These are phyloP conservation scores for Scaptomyza flava DNA, from an alignment of 2,888 invertebrate genomes.

Conservation along the genomic window DNA sequence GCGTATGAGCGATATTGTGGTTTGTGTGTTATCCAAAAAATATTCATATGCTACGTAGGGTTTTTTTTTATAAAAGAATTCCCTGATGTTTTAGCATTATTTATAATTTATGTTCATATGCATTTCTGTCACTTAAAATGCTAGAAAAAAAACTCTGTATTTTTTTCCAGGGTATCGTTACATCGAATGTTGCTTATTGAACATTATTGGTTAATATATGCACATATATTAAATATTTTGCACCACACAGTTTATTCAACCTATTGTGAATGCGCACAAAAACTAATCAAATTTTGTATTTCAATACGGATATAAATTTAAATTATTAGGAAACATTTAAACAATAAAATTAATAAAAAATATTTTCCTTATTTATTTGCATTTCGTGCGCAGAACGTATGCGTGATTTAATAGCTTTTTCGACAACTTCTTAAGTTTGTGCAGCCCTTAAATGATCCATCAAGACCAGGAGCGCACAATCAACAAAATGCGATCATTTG, in stretches of 20 bases:
- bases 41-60: neutral
- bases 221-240: no score
- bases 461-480: neutral
- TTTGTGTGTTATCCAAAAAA: neutral
- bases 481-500: slow-evolving; percentile 4
- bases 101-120: no score
- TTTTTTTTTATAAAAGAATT: no score
- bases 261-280: no score
- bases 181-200: neutral
- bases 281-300: no score
- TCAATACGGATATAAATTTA: no score
- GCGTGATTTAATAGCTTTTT: neutral
- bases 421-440: slow-evolving; percentile 2
- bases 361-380: neutral
- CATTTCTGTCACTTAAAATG: no score
- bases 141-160: neutral
- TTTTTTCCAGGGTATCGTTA: no score
- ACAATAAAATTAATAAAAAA: no score
- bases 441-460: slow-evolving; percentile 11
- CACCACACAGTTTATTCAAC: no score
- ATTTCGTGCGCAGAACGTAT: neutral
- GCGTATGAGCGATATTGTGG: neutral
- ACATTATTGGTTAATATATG: neutral
- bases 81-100: no score
- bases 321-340: no score